phyloP scores from a whole-genome alignment of 2,888 invertebrate genomes.

The Piscicola geometra region DNA sequence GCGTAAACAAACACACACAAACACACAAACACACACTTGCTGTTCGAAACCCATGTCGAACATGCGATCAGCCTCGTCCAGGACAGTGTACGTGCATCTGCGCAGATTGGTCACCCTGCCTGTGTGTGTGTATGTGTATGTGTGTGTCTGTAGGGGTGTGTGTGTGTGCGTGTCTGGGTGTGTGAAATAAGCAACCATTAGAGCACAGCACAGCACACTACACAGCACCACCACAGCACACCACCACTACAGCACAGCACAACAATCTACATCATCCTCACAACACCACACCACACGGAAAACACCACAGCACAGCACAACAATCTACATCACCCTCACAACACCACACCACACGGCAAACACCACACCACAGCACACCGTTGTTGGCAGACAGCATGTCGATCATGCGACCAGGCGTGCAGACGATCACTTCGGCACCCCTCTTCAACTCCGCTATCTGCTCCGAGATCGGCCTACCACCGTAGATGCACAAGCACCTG shows the following conservation, averaged over 20 bases:
- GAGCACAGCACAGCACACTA: too few species aligned
- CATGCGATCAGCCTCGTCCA: constrained; percentile 99
- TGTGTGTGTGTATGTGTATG: constrained; percentile 47
- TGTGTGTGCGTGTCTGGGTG: too few species aligned
- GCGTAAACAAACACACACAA: not conserved
- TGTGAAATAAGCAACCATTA: too few species aligned
- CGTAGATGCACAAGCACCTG: constrained; percentile 91
- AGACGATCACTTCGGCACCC: constrained; percentile 95
- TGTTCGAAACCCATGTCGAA: constrained; percentile 99
- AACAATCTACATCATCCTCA: not conserved
- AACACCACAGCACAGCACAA: too few species aligned
- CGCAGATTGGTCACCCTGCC: constrained; percentile 87
- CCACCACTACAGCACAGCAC: not conserved
- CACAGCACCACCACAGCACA: constrained; percentile 12
- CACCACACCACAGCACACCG: constrained; percentile 63
- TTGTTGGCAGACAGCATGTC: constrained; percentile 98
- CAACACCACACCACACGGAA: not conserved
- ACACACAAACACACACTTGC: constrained; percentile 61
- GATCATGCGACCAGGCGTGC: constrained; percentile 98
- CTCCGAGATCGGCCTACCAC: constrained; percentile 93
- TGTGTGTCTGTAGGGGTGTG: too few species aligned
- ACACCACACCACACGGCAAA: not conserved
- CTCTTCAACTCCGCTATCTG: constrained; percentile 92
- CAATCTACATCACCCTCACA: too few species aligned
- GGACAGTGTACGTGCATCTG: constrained; percentile 91